phyloP scores from a whole-genome alignment of 2,113 vertebrate species.

The Bufo gargarizans region DNA sequence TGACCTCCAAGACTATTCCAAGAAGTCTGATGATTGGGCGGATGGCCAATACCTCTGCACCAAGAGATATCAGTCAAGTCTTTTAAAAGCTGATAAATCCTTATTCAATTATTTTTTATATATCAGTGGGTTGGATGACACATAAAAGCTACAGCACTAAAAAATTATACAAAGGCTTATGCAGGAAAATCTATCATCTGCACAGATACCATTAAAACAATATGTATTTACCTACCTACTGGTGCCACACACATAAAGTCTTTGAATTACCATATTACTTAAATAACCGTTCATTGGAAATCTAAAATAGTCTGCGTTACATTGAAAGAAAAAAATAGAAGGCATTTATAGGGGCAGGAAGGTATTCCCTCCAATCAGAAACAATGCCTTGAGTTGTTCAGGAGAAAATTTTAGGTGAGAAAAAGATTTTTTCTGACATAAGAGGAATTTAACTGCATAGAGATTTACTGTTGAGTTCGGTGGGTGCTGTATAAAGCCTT shows the following conservation, averaged over 20 bases:
- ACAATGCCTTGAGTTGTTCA: too few species aligned
- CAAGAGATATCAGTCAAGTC: slow-evolving; percentile 60
- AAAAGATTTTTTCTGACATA: too few species aligned
- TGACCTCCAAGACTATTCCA: slow-evolving; percentile 70
- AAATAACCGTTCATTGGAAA: background rate
- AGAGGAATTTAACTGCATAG: too few species aligned
- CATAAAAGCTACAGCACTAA: background rate
- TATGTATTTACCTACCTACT: background rate
- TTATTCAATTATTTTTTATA: slow-evolving; percentile 7
- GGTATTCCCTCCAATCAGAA: too few species aligned
- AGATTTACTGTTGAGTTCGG: too few species aligned
- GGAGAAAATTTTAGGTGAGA: too few species aligned
- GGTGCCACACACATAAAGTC: background rate
- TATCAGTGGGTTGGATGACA: background rate
- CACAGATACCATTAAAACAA: background rate
- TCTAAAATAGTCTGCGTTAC: background rate
- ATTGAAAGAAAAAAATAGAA: background rate
- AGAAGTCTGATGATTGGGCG: slow-evolving; percentile 64
- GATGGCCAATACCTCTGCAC: slow-evolving; percentile 66
- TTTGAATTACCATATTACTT: background rate
- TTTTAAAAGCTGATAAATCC: slow-evolving; percentile 6
- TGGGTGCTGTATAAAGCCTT: too few species aligned
- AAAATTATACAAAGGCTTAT: background rate
- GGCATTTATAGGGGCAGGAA: too few species aligned
- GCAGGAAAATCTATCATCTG: background rate